These are phyloP conservation scores for Stenolophus ochropezus DNA, from an alignment of 2,888 invertebrate genomes.

Conservation along the genomic window DNA sequence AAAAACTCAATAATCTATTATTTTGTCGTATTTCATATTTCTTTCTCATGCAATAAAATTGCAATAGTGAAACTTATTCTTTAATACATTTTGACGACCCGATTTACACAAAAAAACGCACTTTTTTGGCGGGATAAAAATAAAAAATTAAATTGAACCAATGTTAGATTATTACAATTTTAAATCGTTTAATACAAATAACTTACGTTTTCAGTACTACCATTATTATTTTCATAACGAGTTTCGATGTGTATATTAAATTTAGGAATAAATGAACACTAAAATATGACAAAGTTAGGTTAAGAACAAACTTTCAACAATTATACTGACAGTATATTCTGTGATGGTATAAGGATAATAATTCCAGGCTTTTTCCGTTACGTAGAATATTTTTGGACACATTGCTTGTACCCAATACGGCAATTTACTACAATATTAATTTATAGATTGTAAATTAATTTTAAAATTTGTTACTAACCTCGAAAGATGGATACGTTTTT, in stretches of 20 bases:
- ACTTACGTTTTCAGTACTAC: slow-evolving; percentile 91
- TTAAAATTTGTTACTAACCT: slow-evolving; percentile 75
- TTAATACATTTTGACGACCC: too few species aligned
- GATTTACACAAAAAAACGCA: too few species aligned
- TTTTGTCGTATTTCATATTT: too few species aligned
- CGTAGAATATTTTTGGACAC: slow-evolving; percentile 92
- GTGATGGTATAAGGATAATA: slow-evolving; percentile 93
- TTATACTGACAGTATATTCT: slow-evolving; percentile 84
- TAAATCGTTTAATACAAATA: too few species aligned
- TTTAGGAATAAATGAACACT: slow-evolving; percentile 94
- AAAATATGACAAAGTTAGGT: slow-evolving; percentile 70
- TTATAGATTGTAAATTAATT: neutral
- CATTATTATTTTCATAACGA: slow-evolving; percentile 92
- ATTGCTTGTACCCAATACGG: slow-evolving; percentile 93
- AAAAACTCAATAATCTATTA: too few species aligned
- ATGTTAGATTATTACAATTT: too few species aligned
- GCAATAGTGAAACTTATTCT: too few species aligned
- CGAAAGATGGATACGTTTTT: slow-evolving; percentile 92
- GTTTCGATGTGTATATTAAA: slow-evolving; percentile 91
- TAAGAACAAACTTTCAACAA: neutral
- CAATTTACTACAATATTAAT: slow-evolving; percentile 80
- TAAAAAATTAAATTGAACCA: too few species aligned
- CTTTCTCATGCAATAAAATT: too few species aligned
- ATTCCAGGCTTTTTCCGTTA: slow-evolving; percentile 96
- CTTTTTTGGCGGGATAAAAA: too few species aligned